These are phyloP conservation scores for Glaucomys volans DNA, from an alignment of 2,113 vertebrate species.

Conservation along the genomic window DNA sequence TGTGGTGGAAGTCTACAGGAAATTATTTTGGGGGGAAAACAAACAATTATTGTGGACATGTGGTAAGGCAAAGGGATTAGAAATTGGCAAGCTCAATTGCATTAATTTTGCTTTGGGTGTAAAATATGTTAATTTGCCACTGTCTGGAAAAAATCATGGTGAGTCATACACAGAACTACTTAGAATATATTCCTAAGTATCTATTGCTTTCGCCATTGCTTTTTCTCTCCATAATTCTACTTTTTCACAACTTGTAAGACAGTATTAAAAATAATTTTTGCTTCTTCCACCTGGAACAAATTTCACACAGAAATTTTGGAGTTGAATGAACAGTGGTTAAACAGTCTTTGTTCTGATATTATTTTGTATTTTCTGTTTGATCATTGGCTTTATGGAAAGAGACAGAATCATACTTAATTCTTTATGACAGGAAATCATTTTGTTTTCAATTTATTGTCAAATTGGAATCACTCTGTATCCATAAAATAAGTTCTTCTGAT, in stretches of 20 bases:
- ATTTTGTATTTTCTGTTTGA: constrained; percentile 33
- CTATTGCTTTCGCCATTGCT: constrained; percentile 27
- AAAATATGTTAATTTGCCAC: constrained; percentile 75
- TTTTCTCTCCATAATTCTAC: constrained; percentile 31
- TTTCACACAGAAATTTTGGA: not conserved
- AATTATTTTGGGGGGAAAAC: constrained; percentile 4
- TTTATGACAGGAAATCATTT: not conserved
- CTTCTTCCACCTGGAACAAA: not conserved
- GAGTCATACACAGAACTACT: constrained; percentile 66
- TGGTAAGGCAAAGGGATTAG: constrained; percentile 48
- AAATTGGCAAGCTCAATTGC: constrained; percentile 54
- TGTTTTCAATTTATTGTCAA: constrained; percentile 2
- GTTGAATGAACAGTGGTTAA: not conserved
- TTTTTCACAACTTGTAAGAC: constrained; percentile 51
- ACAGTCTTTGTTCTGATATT: constrained; percentile 19
- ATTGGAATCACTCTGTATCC: not conserved
- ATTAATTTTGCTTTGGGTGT: constrained; percentile 66
- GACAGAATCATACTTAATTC: not conserved
- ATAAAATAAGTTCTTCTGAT: not conserved
- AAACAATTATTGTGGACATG: constrained; percentile 67
- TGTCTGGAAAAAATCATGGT: constrained; percentile 71
- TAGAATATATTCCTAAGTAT: constrained; percentile 56
- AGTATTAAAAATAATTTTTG: constrained; percentile 19
- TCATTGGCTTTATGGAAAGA: not conserved
- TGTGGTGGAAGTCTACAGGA: not conserved